Evolutionary conservation across 2,888 invertebrate species (phyloP), one percentile per base, ranked within the genome.

Genomic region (Oscheius sp.): DNA sequence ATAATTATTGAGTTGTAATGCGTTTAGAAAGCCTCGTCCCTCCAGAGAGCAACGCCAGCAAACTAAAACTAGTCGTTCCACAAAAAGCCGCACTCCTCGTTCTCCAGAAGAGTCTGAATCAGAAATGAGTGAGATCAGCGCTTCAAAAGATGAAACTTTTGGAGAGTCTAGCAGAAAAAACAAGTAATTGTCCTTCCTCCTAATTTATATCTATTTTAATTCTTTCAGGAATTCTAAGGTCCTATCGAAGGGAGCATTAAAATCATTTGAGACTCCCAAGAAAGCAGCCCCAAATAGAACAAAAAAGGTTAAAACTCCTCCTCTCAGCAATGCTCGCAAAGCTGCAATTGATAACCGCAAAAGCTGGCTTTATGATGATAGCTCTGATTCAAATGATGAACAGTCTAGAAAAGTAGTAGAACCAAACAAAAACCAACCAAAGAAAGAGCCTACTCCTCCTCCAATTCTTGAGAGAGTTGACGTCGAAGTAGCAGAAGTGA

Each of bases 171-270:
- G 27, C 25, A 27, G 20, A 27, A 42, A 61, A 27, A 23, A 42
- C 10, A 45, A 61, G 57, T 34, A 57, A 53, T 5, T 25, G 4
- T n/a, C n/a, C n/a, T n/a, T n/a, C n/a, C n/a, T n/a, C 37, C 8
- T 37, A 37, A 10, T 29, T 27, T 25, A 8, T 12, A 10, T 52
- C 25, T 10, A 27, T 23, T 23, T 52, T 20, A 29, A 23, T 23
- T 10, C 29, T 50, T 50, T 17, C 50, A 25, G 50, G n/a, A 52
- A 37, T 20, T 37, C 25, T 10, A 57, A 34, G 37, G 20, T 39
- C 2, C 45, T 63, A 29, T 50, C 29, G n/a, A 64, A 64, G 31
- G 64, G 46, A 15, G 46, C 48, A 8, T 12, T 64, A 50, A 64
- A 64, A 20, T 29, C 64, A 3, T 64, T 31, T 23, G 64, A 64